A percentile compares a stretch with the other conserved stretches of the same genome.
phyloP scores from a whole-genome alignment of 2,797 vertebrate genomes.

The Hippocampus kuda region DNA sequence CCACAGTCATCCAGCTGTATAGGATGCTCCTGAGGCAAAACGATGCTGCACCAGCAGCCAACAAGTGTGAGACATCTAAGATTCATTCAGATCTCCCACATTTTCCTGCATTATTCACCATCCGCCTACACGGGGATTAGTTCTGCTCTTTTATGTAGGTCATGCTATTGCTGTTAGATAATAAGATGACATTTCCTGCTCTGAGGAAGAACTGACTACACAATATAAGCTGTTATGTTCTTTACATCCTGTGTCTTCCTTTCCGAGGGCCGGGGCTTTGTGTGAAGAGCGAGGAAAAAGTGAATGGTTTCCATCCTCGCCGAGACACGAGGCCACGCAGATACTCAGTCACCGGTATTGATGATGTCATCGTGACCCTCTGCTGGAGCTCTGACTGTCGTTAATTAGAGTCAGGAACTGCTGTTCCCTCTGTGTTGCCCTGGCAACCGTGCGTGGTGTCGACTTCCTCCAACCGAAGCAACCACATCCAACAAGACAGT shows the following conservation, averaged over 20 bases:
- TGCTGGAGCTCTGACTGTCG: constrained; percentile 56
- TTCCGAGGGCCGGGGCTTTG: constrained; percentile 8
- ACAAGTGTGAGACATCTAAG: constrained; percentile 59
- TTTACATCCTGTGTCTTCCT: constrained; percentile 27
- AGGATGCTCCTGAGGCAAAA: constrained; percentile 1
- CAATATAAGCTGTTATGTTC: constrained; percentile 34
- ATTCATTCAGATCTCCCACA: constrained; percentile 67
- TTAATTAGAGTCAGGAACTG: constrained; percentile 61
- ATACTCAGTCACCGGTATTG: constrained; percentile 27
- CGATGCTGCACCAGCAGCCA: constrained; percentile 40
- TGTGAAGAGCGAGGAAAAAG: constrained; percentile 20
- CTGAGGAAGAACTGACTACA: constrained; percentile 37
- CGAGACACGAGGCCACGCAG: not conserved
- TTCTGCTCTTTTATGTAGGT: constrained; percentile 67
- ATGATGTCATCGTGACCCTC: constrained; percentile 55
- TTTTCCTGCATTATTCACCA: constrained; percentile 69
- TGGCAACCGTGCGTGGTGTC: constrained; percentile 63
- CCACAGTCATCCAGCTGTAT: not conserved
- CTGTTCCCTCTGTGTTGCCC: constrained; percentile 64
- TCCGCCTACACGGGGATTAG: constrained; percentile 65
- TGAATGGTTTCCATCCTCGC: constrained; percentile 15
- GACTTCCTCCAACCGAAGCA: constrained; percentile 39
- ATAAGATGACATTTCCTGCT: constrained; percentile 60
- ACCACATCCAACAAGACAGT: constrained; percentile 43
- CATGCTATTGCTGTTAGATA: constrained; percentile 61